These are phyloP conservation scores for Butorides virescens DNA, from an alignment of 2,113 vertebrate genomes.

Conservation along the genomic window DNA sequence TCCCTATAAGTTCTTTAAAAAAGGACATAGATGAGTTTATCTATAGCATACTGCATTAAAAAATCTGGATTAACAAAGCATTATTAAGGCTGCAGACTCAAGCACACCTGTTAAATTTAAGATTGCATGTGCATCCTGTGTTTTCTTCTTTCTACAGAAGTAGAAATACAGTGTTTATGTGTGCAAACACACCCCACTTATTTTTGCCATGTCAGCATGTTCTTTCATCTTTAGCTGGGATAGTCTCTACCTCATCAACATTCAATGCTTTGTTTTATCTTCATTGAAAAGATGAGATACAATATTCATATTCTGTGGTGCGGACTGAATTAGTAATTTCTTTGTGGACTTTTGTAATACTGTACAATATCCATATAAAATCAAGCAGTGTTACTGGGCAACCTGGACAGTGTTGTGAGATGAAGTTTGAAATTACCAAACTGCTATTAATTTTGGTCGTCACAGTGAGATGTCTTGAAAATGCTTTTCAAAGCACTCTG, in stretches of 20 bases:
- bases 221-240: neutral
- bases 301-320: neutral
- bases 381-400: neutral
- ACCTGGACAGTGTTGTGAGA: neutral
- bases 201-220: neutral
- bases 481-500: neutral
- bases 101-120: neutral
- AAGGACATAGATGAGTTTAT: neutral
- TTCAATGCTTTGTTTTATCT: neutral
- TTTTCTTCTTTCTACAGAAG: neutral
- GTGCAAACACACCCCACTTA: neutral
- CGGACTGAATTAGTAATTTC: neutral
- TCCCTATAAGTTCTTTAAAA: neutral
- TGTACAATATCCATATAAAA: neutral
- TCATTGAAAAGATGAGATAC: neutral
- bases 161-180: neutral
- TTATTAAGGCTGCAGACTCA: neutral
- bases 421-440: neutral
- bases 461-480: neutral
- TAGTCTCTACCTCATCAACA: neutral
- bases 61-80: neutral
- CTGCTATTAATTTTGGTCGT: neutral
- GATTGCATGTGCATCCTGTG: accelerated
- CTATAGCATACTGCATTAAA: neutral
- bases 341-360: neutral